These are phyloP conservation scores for Otus sunia DNA, from an alignment of 2,113 vertebrate genomes.

Conservation along the genomic window DNA sequence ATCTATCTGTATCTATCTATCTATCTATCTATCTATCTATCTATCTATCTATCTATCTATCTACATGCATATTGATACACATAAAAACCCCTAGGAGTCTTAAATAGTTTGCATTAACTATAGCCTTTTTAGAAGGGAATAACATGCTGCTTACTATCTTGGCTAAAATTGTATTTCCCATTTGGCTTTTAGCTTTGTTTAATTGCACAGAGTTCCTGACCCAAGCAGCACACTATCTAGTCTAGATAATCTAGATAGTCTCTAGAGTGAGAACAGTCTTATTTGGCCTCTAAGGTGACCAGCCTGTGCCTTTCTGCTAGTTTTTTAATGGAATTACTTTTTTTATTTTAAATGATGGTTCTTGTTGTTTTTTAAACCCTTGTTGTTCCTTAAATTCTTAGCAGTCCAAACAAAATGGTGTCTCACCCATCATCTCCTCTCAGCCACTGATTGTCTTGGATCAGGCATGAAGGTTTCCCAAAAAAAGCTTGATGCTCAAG, in stretches of 20 bases:
- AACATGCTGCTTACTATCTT: rapidly evolving
- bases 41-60: neutral
- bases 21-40: neutral
- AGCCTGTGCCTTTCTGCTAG: rapidly evolving
- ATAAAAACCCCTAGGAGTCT: neutral
- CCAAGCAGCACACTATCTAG: rapidly evolving
- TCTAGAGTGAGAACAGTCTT: neutral
- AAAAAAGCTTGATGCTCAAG: neutral
- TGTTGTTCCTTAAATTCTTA: neutral
- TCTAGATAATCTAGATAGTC: neutral
- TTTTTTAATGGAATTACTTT: neutral
- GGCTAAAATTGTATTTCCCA: neutral
- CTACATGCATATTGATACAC: neutral
- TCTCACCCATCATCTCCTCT: neutral
- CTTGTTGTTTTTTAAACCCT: neutral
- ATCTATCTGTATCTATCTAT: neutral
- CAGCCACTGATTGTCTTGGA: neutral
- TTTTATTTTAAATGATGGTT: neutral
- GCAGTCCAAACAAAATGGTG: neutral
- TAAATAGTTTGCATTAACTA: neutral
- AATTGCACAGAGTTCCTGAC: neutral
- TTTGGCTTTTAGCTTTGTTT: neutral
- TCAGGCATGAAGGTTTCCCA: neutral
- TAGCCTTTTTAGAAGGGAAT: neutral
- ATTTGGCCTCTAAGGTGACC: neutral